phyloP scores from a whole-genome alignment of 2,888 invertebrate genomes.

The Isoperla grammatica region DNA sequence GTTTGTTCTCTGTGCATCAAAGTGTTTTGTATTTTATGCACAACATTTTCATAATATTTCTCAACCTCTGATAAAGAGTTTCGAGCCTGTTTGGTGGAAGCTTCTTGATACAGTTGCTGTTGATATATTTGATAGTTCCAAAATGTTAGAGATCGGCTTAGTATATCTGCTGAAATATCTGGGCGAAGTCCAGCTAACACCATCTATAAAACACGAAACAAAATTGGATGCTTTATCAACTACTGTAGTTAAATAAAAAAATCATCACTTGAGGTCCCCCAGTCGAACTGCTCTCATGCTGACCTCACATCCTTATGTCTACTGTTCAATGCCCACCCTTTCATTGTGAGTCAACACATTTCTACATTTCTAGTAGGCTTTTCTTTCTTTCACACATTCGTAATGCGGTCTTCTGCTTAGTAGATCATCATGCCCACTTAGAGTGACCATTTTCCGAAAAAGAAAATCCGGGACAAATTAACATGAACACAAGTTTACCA shows the following conservation, averaged over 20 bases:
- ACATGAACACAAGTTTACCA: no score
- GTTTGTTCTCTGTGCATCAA: not conserved
- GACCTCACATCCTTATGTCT: no score
- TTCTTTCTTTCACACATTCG: no score
- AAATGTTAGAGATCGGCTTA: conserved; percentile 42
- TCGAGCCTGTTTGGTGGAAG: conserved; percentile 19
- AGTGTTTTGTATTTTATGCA: conserved; percentile 26
- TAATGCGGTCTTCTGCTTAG: no score
- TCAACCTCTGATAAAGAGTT: conserved; percentile 26
- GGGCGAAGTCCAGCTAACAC: conserved; percentile 44
- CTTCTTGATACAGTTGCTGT: conserved; percentile 34
- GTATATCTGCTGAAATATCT: conserved; percentile 43
- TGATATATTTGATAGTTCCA: conserved; percentile 44
- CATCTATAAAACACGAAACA: conserved; percentile 36
- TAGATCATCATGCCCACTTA: no score
- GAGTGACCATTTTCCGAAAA: no score
- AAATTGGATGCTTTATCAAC: not conserved
- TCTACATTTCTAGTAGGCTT: no score
- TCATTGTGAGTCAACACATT: no score
- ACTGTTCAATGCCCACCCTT: no score
- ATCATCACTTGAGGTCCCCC: no score
- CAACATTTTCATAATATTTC: conserved; percentile 25
- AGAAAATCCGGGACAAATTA: no score
- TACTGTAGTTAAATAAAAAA: not conserved
- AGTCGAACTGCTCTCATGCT: no score